phyloP scores from a whole-genome alignment of 2,113 vertebrate genomes.

The Bettongia penicillata region DNA sequence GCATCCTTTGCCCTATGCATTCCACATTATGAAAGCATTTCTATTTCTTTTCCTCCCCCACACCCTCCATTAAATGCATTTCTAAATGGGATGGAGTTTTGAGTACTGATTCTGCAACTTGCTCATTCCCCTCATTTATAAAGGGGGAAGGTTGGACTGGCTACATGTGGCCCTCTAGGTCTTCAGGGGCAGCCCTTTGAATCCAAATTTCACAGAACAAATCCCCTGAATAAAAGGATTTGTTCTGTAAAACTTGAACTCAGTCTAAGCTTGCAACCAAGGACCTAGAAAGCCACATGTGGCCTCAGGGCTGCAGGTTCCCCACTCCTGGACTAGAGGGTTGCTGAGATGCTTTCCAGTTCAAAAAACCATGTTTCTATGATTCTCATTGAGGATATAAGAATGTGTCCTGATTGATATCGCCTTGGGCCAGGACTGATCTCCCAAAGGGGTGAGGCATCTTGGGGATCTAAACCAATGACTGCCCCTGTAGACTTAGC shows the following conservation, averaged over 20 bases:
- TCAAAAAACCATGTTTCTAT: too few species aligned
- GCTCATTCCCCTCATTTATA: background rate
- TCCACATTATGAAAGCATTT: constrained; percentile 47
- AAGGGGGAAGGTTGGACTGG: constrained; percentile 9
- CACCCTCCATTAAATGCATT: constrained; percentile 35
- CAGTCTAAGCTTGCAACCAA: too few species aligned
- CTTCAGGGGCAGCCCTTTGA: background rate
- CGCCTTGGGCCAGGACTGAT: too few species aligned
- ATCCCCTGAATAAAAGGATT: too few species aligned
- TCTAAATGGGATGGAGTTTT: background rate
- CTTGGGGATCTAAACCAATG: background rate
- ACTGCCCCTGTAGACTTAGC: background rate
- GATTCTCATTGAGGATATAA: background rate
- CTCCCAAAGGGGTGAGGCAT: background rate
- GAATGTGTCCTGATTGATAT: background rate
- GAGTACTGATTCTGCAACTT: too few species aligned
- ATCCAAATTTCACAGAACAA: too few species aligned
- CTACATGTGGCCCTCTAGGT: constrained; percentile 21
- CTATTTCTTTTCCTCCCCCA: constrained; percentile 49
- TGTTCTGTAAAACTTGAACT: too few species aligned
- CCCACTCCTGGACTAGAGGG: background rate
- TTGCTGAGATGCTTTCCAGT: background rate
- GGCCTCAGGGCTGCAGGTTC: too few species aligned
- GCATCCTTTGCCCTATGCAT: constrained; percentile 37
- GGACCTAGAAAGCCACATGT: too few species aligned